Evolutionary conservation across 2,113 vertebrate species (phyloP).

Genomic region (Antechinus flavipes): DNA sequence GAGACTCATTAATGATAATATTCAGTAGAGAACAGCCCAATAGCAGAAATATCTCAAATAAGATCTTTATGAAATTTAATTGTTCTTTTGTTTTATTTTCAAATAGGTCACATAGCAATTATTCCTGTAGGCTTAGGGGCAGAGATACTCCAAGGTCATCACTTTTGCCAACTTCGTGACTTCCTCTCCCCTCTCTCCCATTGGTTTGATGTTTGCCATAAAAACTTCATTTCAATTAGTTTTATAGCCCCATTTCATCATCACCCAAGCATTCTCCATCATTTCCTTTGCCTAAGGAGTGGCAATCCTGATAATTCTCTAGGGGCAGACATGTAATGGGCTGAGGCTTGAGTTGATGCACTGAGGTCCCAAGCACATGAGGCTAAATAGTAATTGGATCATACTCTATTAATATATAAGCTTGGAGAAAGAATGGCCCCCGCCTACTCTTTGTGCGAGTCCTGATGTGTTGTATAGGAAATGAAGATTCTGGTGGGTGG

Average conservation of each 20-base stretch:
- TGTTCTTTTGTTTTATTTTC: background rate
- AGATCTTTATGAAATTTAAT: background rate
- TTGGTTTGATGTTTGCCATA: background rate
- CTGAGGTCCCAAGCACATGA: no score
- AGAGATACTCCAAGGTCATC: background rate
- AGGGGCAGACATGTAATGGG: background rate
- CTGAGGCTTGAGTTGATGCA: no score
- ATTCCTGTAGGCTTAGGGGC: background rate
- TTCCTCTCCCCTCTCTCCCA: background rate
- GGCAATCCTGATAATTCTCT: background rate
- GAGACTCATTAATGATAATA: background rate
- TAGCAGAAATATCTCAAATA: background rate
- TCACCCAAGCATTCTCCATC: background rate
- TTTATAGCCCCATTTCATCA: background rate
- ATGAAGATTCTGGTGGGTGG: no score
- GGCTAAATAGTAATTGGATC: no score
- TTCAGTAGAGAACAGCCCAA: background rate
- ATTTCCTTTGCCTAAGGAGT: background rate
- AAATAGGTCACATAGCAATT: background rate
- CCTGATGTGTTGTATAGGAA: no score
- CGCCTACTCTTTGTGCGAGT: no score
- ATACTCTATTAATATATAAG: no score
- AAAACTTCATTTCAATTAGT: background rate
- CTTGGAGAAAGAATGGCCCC: no score
- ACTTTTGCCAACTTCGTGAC: background rate